These are phyloP conservation scores for Noctua janthina DNA, from an alignment of 2,888 invertebrate genomes.

Conservation along the genomic window DNA sequence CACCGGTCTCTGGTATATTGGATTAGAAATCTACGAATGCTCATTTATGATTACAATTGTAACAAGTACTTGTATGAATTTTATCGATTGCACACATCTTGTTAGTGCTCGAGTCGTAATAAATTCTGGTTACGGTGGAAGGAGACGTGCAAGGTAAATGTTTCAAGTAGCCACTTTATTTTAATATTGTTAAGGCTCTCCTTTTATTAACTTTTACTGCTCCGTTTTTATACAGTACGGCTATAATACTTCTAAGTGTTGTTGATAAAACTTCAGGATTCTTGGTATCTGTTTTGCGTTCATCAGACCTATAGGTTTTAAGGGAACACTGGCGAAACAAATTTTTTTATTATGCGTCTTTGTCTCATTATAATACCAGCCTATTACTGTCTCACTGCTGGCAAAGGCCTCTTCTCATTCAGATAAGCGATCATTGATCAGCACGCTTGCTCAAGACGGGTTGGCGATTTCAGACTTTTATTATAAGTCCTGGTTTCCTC, in stretches of 20 bases:
- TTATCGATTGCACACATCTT: conserved; percentile 57
- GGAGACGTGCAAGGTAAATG: conserved; percentile 32
- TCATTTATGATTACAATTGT: conserved; percentile 57
- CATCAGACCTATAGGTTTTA: background rate
- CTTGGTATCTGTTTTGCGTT: background rate
- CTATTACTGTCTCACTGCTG: background rate
- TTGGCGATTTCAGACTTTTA: background rate
- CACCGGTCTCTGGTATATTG: conserved; percentile 38
- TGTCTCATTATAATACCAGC: background rate
- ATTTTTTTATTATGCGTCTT: background rate
- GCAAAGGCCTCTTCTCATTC: background rate
- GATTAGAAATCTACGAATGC: conserved; percentile 53
- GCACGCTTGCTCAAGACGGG: too few relatives aligned
- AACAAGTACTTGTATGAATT: conserved; percentile 47
- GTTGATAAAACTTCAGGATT: background rate
- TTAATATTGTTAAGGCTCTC: conserved; percentile 14
- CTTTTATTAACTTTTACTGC: conserved; percentile 20
- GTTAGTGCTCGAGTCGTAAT: conserved; percentile 45
- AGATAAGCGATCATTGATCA: background rate
- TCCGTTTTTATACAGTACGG: background rate
- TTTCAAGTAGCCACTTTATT: conserved; percentile 33
- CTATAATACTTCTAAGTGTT: background rate
- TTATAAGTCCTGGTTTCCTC: background rate
- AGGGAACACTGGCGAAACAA: background rate
- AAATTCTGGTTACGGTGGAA: conserved; percentile 40